Base-by-base conservation (phyloP, 2,797 vertebrate species). In the Poliocrania exsul region DNA sequence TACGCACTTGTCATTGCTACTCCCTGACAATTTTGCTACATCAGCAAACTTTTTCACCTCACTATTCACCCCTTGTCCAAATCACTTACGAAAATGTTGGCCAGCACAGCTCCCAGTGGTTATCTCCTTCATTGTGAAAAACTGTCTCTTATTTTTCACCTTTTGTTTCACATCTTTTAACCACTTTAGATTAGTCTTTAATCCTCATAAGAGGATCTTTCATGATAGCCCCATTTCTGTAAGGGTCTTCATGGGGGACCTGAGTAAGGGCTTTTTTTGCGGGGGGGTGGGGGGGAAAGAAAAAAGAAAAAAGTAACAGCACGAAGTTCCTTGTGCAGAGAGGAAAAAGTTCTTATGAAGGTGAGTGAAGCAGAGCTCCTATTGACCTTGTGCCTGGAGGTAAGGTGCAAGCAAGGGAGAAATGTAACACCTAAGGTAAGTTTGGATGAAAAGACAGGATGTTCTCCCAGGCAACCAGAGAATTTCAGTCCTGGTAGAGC, bases 31-130 rank as follows among this genome's bases (percentile, higher is more conserved):
- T 86, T 95, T 16, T 72, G 80, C 90, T 51, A 18, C 33, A 49
- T 88, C 90, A 91, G 91, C 80, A 70, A 49, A 78, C 66, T 90
- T 86, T 54, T 29, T 93, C 66, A 88, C 58, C 80, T 96, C 60
- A 3, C 78, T 37, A 1, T 65, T 92, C 74, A 40, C 70, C 88
- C 54, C 50, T 83, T 90, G 62, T 84, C 82, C 73, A 54, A 78
- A 94, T 38, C 77, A 49, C 33, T 96, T 96, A 69, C 1, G n/a
- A 83, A 93, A 93, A 69, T 15, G 19, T 62, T 90, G 85, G 82
- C 69, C 85, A 47, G 75, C 47, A 29, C 25, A 61, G 58, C 58
- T 93, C 85, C 82, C 23, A 5, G 69, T 62, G 38, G 35, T 78
- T 70, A 18, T 73, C 77, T 72, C 26, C 69, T 91, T 94, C 85